These are phyloP conservation scores for Lophius americanus DNA, from an alignment of 2,797 vertebrate genomes.

Conservation along the genomic window DNA sequence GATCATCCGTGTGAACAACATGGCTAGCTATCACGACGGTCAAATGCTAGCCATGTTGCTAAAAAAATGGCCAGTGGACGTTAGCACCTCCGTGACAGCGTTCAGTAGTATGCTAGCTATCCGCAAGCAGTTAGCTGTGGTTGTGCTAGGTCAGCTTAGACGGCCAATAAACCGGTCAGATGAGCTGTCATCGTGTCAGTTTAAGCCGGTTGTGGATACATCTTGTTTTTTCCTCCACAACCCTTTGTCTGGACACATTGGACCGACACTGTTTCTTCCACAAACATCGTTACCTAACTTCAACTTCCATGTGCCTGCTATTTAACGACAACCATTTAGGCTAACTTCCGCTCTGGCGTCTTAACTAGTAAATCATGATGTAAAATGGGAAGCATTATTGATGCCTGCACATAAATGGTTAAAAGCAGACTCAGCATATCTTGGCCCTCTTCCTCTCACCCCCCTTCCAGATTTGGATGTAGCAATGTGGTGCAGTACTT, in stretches of 20 bases:
- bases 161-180: neutral
- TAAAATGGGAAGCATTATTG: neutral
- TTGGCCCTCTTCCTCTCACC: neutral
- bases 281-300: neutral
- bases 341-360: neutral
- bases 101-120: conserved; percentile 7
- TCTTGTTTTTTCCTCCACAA: rapidly evolving
- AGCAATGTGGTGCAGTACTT: neutral
- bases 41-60: conserved; percentile 52
- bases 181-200: neutral
- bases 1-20: conserved; percentile 31
- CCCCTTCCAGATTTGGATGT: neutral
- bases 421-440: neutral
- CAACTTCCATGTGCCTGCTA: neutral
- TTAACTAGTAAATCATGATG: neutral
- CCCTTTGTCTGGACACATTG: neutral
- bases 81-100: conserved; percentile 32
- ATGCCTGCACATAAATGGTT: neutral
- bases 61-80: conserved; percentile 65
- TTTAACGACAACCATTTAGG: neutral
- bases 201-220: too few relatives aligned
- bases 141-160: neutral
- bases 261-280: neutral
- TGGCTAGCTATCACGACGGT: conserved; percentile 28
- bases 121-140: conserved; percentile 23